Evolutionary conservation across 1,140 invertebrate genomes (phyloP), one percentile per base, ranked within the genome.

Genomic region (Nixonia krombeini): DNA sequence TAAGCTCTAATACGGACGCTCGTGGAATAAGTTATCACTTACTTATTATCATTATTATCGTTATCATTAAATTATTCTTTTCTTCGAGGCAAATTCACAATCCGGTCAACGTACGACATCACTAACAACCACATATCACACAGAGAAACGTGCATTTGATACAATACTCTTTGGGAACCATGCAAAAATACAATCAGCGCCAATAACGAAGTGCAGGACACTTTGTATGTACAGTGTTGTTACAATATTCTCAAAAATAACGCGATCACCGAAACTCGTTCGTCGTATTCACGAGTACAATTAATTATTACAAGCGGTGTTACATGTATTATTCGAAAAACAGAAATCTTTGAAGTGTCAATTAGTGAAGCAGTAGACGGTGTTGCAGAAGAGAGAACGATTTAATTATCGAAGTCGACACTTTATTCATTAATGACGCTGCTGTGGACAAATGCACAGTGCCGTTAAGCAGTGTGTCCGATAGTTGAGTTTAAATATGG

Each of bases 371-470:
- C n/a, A n/a, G n/a, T n/a, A n/a, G n/a, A n/a, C n/a, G n/a, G n/a
- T n/a, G n/a, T n/a, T n/a, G n/a, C 6, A 3, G 6, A 21, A 21
- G 6, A 21, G 2, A 21, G 2, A 6, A 21, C 6, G 6, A 21
- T 3, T 21, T 21, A 21, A 21, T 21, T 21, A 21, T 21, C 6
- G 2, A 3, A 21, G 6, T 21, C 21, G 8, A 10, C 13, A 35
- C 7, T 2, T 35, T 35, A 6, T 9, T 2, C 49, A 42, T 59
- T 59, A 56, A 61, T 68, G 47, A 68, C 61, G 58, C 52, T 57
- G 62, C 65, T 52, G 58, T 69, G 49, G 49, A 69, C 42, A 69
- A 63, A 58, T 55, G 58, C 58, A 63, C 65, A 57, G 49, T 52
- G 47, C 61, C 51, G 47, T 38, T 50, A 69, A 50, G 28, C 52